phyloP scores from a whole-genome alignment of 1,140 invertebrate genomes.

The Daktulosphaira vitifoliae region DNA sequence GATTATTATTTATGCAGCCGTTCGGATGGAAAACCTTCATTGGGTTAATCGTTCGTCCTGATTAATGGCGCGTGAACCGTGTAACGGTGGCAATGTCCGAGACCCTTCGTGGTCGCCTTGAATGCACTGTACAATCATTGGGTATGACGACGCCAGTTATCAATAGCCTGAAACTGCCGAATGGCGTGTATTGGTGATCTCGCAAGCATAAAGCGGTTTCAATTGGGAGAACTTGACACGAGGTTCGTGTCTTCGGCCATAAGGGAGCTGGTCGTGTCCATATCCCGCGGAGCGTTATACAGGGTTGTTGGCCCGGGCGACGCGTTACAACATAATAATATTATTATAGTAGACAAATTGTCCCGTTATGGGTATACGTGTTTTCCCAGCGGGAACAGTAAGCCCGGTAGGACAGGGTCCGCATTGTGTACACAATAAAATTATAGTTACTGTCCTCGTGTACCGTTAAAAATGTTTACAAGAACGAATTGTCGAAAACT shows the following conservation, averaged over 20 bases:
- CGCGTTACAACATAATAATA: too few relatives aligned
- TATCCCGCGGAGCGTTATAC: too few relatives aligned
- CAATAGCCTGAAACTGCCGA: too few relatives aligned
- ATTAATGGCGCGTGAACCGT: conserved; percentile 26
- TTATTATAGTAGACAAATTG: conserved; percentile 16
- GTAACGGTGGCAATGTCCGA: not conserved
- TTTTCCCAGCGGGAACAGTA: conserved; percentile 7
- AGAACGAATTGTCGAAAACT: not conserved
- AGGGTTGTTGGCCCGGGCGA: too few relatives aligned
- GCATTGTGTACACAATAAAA: not conserved
- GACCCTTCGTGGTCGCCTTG: not conserved
- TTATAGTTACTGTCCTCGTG: not conserved
- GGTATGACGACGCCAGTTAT: too few relatives aligned
- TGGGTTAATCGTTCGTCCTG: not conserved
- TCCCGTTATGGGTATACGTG: conserved; percentile 8
- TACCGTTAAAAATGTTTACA: conserved; percentile 14
- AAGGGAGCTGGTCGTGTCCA: not conserved
- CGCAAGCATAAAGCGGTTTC: too few relatives aligned
- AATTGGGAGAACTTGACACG: too few relatives aligned
- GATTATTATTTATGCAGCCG: not conserved
- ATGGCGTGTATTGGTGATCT: too few relatives aligned
- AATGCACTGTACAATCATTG: not conserved
- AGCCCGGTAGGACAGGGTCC: not conserved
- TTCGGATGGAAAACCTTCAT: too few relatives aligned
- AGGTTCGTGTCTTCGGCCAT: too few relatives aligned